Evolutionary conservation across 2,797 vertebrate genomes (phyloP), one percentile per base, ranked within the genome.

Genomic region (Smutsia temminckii): DNA sequence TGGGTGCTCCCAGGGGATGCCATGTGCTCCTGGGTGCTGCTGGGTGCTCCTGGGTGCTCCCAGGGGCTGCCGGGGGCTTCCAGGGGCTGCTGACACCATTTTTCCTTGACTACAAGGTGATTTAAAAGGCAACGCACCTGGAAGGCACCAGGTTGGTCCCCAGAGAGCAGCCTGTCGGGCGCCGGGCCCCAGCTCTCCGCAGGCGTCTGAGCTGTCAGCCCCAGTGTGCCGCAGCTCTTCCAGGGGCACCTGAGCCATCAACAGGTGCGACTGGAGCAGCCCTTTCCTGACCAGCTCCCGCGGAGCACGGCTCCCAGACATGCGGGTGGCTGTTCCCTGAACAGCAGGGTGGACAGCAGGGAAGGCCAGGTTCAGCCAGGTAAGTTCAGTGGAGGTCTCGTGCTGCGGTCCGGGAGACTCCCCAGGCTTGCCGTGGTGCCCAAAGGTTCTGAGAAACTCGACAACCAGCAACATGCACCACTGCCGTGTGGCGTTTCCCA

Each of bases 391-490:
- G 14, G 23, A 34, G 0, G 0, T 71, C n/a, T 59, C 3, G 8
- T 14, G 18, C 55, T 8, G 2, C 17, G 13, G 59, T 37, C 32
- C 40, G 25, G 18, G 21, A 23, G 37, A 11, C 29, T 74, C 23
- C 11, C 34, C 11, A 0, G 75, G 64, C 42, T 25, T 0, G 0
- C 55, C 25, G 0, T 0, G 0, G 37, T 0, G 3, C 20, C 7
- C 18, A 6, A 1, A 27, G 27, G 6, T 18, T 37, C 83, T 0
- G 21, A 42, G 42, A 42, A 42, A 7, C 25, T 25, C 27, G 6
- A 37, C 9, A 17, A 8, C 34, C 16, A 20, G 4, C 1, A 16
- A 12, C 25, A 23, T 12, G 9, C 40, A 51, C 8, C 27, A 55
- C 20, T 21, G 6, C 6, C 0, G 2, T 16, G 12, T 1, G 3